Evolutionary conservation across 2,113 vertebrate genomes (phyloP), one percentile per base, ranked within the genome.

Genomic region (Clarias magur): DNA sequence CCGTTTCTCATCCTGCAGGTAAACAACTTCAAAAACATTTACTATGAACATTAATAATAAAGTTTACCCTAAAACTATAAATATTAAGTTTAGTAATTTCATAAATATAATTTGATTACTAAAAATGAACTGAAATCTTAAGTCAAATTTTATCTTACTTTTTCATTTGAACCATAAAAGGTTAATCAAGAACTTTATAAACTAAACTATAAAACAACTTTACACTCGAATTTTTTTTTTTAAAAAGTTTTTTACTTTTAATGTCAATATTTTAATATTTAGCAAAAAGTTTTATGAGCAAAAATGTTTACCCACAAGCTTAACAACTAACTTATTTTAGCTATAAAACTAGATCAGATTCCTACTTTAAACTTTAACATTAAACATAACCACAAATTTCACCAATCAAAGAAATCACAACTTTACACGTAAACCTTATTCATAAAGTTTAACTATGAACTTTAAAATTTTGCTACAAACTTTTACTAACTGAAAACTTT

Each of bases 1-100:
- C 0, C 95, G 57, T 99, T 97, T 81, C 91, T 97, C 30, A 54
- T 86, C 3, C 79, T 95, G 30, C 97, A 98, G 97, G 97, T 99
- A 92, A 89, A 15, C 60, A 48, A 53, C 12, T 10, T 38, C 6
- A 42, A 13, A 23, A 53, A 75, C 72, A 15, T 75, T 16, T 13
- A 25, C 4, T 7, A 25, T 75, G 25, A 13, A 48, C 68, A 15
- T 68, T 68, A 27, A 6, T 6, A 67, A 67, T 67, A 67, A 63
- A 7, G 4, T 4, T 68, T 70, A 70, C 27, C 67, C 6, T 17
- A 30, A 4, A 30, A 68, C 27, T 12, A 70, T 30, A 30, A 68
- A 30, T 16, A 15, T 34, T 30, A 25, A 63, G 7, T 11, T 25
- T 62, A 25, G 2, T n/a, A n/a, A 27, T 67, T 65, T 38, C 2